A percentile compares a stretch with the other conserved stretches of the same genome.
phyloP scores from a whole-genome alignment of 2,113 vertebrate species.

The Pseudorhombus dupliciocellatus region DNA sequence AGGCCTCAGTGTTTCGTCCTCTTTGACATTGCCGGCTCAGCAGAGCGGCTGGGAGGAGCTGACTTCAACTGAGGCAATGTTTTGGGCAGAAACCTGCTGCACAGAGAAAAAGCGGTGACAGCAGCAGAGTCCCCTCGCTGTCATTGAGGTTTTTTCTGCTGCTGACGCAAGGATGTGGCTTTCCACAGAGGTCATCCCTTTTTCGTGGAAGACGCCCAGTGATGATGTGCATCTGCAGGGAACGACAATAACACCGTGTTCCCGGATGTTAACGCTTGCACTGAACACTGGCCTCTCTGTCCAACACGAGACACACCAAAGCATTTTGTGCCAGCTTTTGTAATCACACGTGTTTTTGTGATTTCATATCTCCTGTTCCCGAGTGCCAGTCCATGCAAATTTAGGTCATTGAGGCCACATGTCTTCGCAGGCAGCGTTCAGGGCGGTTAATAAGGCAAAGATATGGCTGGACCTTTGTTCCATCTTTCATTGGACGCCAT shows the following conservation, averaged over 20 bases:
- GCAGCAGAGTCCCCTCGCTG: slow-evolving; percentile 8
- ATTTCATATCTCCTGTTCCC: not conserved
- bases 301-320: not conserved
- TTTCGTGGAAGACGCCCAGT: not conserved
- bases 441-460: too few relatives aligned
- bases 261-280: not conserved
- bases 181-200: slow-evolving; percentile 17
- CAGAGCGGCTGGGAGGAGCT: slow-evolving; percentile 39
- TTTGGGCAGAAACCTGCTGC: not conserved
- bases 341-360: too few relatives aligned
- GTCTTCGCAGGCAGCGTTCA: too few relatives aligned
- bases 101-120: slow-evolving; percentile 15
- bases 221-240: not conserved
- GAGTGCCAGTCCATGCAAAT: not conserved
- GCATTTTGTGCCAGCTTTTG: too few relatives aligned
- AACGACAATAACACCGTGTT: not conserved
- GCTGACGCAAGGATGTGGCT: slow-evolving; percentile 18
- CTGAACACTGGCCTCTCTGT: not conserved
- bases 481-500: too few relatives aligned
- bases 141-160: slow-evolving; percentile 28
- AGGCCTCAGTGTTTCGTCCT: slow-evolving; percentile 38
- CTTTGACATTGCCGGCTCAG: slow-evolving; percentile 36
- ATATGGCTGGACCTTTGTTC: too few relatives aligned
- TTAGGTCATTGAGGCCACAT: too few relatives aligned
- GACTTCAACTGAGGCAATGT: slow-evolving; percentile 9